phyloP scores from a whole-genome alignment of 2,797 vertebrate genomes.

The Platalea minor region DNA sequence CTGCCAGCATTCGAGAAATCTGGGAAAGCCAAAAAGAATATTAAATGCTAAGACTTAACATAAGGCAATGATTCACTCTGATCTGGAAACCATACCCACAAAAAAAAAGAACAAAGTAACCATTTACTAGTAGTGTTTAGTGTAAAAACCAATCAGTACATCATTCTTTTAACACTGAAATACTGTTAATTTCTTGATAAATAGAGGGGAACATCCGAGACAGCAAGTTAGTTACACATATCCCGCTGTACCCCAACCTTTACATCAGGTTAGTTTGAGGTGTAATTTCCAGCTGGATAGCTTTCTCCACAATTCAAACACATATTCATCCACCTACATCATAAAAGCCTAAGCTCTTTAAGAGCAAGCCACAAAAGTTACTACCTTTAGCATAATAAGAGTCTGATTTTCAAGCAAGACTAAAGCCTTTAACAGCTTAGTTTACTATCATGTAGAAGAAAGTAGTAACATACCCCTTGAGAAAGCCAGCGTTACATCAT shows the following conservation, averaged over 20 bases:
- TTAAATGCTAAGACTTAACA: background rate
- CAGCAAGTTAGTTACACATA: background rate
- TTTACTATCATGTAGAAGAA: background rate
- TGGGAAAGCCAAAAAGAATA: conserved; percentile 55
- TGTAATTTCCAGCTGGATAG: background rate
- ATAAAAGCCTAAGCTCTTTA: background rate
- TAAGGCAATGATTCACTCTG: background rate
- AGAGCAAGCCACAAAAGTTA: background rate
- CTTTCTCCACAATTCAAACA: background rate
- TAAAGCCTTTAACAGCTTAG: background rate
- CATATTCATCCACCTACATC: background rate
- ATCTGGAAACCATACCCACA: background rate
- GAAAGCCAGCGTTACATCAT: background rate
- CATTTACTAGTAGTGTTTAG: background rate
- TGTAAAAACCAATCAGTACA: background rate
- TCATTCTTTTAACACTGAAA: background rate
- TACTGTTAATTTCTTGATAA: background rate
- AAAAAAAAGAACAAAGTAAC: background rate
- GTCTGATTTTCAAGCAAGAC: background rate
- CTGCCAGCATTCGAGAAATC: conserved; percentile 97
- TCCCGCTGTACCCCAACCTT: background rate
- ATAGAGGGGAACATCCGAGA: background rate
- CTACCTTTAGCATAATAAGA: background rate
- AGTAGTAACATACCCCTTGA: background rate
- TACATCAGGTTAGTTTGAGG: background rate